A percentile compares a stretch with the other conserved stretches of the same genome.
These are phyloP conservation scores for Lynx canadensis DNA, from an alignment of 2,113 vertebrate species.

Conservation along the genomic window DNA sequence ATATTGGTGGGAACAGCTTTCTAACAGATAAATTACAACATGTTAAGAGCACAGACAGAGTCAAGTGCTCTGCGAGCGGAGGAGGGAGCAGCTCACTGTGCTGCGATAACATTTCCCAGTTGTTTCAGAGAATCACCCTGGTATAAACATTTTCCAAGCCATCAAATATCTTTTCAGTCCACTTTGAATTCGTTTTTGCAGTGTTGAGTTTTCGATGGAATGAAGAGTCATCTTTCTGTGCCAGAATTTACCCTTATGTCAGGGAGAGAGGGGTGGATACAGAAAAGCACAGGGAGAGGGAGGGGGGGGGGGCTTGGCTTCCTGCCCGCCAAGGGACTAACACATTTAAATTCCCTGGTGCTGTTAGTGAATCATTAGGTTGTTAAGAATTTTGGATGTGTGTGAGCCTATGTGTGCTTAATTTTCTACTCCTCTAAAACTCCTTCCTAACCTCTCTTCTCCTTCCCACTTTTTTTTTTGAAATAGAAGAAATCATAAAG, in stretches of 20 bases:
- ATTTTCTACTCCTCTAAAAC: neutral
- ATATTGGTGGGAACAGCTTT: neutral
- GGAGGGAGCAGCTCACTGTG: neutral
- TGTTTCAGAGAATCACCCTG: slow-evolving; percentile 40
- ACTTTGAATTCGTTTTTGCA: slow-evolving; percentile 59
- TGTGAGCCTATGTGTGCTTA: neutral
- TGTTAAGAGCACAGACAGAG: neutral
- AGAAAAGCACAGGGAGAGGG: neutral
- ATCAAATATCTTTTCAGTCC: slow-evolving; percentile 23
- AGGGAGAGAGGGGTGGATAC: neutral
- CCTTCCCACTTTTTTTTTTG: neutral
- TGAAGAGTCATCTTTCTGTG: slow-evolving; percentile 24
- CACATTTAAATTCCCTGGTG: slow-evolving; percentile 4
- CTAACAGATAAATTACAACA: neutral
- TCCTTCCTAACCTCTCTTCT: neutral
- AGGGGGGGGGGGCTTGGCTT: neutral
- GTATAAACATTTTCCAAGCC: slow-evolving; percentile 39
- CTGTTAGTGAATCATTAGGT: neutral
- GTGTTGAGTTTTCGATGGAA: slow-evolving; percentile 47
- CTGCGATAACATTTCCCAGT: slow-evolving; percentile 11
- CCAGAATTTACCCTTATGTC: slow-evolving; percentile 50
- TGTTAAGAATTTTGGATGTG: neutral
- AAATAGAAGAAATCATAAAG: slow-evolving; percentile 49
- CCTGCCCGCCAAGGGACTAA: neutral
- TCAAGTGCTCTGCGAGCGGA: neutral